Evolutionary conservation across 2,797 vertebrate species (phyloP).

Genomic region (Cyprinella venusta): DNA sequence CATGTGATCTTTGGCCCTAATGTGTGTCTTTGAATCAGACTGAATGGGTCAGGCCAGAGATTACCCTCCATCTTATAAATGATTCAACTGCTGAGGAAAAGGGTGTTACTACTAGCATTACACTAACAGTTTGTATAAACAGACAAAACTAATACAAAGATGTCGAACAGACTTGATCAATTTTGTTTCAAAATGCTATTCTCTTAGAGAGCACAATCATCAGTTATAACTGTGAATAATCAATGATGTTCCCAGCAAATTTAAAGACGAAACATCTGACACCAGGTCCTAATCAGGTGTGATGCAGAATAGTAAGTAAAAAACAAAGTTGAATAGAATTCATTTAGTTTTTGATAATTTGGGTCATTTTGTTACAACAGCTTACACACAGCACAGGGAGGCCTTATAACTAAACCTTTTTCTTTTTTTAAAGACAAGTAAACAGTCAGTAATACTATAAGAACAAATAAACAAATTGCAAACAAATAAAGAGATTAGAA

Average conservation of each 20-base stretch:
- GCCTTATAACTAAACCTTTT: too few relatives aligned
- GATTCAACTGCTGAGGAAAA: constrained; percentile 42
- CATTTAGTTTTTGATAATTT: too few relatives aligned
- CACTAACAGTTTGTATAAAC: constrained; percentile 26
- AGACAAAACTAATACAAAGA: constrained; percentile 15
- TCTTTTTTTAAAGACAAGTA: too few relatives aligned
- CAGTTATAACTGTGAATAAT: not conserved
- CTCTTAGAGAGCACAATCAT: not conserved
- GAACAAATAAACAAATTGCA: too few relatives aligned
- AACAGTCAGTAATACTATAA: too few relatives aligned
- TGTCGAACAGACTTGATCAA: not conserved
- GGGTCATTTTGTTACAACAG: too few relatives aligned
- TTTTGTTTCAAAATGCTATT: not conserved
- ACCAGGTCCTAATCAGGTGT: not conserved
- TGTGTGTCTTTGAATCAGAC: constrained; percentile 55
- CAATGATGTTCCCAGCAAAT: not conserved
- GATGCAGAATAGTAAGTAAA: not conserved
- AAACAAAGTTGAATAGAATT: not conserved
- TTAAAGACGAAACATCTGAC: not conserved
- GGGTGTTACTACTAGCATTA: constrained; percentile 39
- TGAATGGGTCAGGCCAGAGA: constrained; percentile 55
- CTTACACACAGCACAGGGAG: too few relatives aligned
- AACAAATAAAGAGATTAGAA: too few relatives aligned
- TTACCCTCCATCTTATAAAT: constrained; percentile 62
- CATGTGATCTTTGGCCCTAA: constrained; percentile 59